These are phyloP conservation scores for Galemys pyrenaicus DNA, from an alignment of 2,113 vertebrate genomes.

Conservation along the genomic window DNA sequence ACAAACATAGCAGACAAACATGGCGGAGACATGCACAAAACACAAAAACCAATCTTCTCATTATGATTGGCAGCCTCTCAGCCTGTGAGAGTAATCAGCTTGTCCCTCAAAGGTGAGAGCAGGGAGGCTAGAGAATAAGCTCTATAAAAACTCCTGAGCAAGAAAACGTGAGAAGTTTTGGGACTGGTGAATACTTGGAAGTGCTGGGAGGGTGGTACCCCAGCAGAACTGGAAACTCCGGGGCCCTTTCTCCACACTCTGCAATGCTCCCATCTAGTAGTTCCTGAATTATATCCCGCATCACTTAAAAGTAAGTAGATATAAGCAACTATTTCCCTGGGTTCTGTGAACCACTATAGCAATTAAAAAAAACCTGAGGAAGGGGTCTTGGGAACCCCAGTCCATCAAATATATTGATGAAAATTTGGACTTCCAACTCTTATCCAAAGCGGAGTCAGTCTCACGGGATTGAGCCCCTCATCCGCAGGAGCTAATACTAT, in stretches of 20 bases:
- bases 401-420: background rate
- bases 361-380: background rate
- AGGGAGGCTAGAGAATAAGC: background rate
- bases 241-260: too few relatives aligned
- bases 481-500: background rate
- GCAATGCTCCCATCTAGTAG: background rate
- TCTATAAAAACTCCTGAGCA: background rate
- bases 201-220: background rate
- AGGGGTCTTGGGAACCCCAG: background rate
- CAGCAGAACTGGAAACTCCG: background rate
- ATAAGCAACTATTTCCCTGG: background rate
- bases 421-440: background rate
- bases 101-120: background rate
- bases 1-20: background rate
- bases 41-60: too few relatives aligned
- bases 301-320: background rate
- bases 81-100: background rate
- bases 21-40: background rate
- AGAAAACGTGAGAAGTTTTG: background rate
- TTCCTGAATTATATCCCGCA: background rate
- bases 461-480: too few relatives aligned
- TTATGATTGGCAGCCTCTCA: background rate
- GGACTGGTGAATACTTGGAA: background rate
- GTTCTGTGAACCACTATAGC: background rate
- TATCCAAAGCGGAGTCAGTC: background rate